Base-by-base conservation (phyloP, 2,113 vertebrate genomes). In the Amazona guildingii region DNA sequence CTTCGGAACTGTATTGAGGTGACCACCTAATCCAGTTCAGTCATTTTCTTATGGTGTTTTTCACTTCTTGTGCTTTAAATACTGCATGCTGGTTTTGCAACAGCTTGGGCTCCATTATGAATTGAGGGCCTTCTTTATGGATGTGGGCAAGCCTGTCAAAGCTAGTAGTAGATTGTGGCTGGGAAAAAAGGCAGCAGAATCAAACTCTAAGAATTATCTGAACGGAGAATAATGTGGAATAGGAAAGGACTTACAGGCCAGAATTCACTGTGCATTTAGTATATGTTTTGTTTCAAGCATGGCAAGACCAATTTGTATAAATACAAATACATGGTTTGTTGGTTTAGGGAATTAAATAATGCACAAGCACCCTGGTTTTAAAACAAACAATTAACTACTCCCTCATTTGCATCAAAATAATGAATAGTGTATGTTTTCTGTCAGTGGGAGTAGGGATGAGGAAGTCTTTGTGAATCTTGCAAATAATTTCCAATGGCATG, bases 321-420 rank as follows among this genome's bases (percentile, higher is more conserved):
- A 83, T 51, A 46, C 27, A 92, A 67, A 67, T 67, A 81, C 27
- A 44, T 64, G 31, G 23, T 79, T 92, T 93, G 48, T 48, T 86
- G 35, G 62, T 84, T 86, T 78, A 78, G 41, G 21, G 31, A 77
- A 63, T 90, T 93, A 82, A 94, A 88, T 88, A 94, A 79, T 79
- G 62, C 21, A 57, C 31, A 55, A 88, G 48, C 35, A 82, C 43
- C 72, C 92, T 86, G 59, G 44, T 93, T 91, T 86, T 69, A 88
- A 85, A 85, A 33, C 33, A 80, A 59, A 46, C 83, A 33, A 90
- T 92, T 91, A 87, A 64, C 83, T 73, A 19, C 63, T 93, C 24
- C 24, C 10, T 90, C 44, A 66, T 96, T 92, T 92, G 27, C 66
- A 75, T 92, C 31, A 62, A 57, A 62, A 69, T 92, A 92, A 86